phyloP scores from a whole-genome alignment of 64 coral and sea anemone species.

The Dendronephthya gigantea region DNA sequence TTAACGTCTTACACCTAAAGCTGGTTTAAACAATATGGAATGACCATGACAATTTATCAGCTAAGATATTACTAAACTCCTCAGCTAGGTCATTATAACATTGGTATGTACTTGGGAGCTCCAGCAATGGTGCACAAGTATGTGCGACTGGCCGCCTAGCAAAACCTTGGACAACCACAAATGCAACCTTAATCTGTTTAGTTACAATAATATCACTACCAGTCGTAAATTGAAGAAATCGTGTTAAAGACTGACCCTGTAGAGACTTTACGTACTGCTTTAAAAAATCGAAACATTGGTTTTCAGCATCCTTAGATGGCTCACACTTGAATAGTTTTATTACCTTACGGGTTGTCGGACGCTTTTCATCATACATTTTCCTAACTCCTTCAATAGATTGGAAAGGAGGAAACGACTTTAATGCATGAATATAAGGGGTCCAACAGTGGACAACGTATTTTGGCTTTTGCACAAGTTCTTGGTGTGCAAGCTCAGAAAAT shows the following conservation, averaged over 20 bases:
- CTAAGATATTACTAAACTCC: neutral
- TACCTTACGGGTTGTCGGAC: too few relatives aligned
- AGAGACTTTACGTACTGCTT: too few relatives aligned
- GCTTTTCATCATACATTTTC: too few relatives aligned
- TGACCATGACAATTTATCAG: too few relatives aligned
- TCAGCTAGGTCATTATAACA: neutral
- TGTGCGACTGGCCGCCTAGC: constrained; percentile 7
- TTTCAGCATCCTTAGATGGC: too few relatives aligned
- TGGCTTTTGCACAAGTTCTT: too few relatives aligned
- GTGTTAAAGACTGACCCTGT: neutral
- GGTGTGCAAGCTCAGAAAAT: too few relatives aligned
- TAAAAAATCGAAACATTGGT: too few relatives aligned
- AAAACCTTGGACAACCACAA: neutral
- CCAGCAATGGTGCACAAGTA: neutral
- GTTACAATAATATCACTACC: neutral
- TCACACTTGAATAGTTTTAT: too few relatives aligned
- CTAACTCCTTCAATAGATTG: neutral
- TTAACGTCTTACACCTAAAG: too few relatives aligned
- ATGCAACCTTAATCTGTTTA: neutral
- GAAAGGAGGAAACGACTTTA: neutral
- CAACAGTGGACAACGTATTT: neutral
- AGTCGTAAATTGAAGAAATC: neutral
- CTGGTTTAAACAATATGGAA: neutral
- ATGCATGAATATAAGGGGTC: neutral
- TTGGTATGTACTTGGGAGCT: neutral